These are phyloP conservation scores for Echiichthys vipera DNA, from an alignment of 2,797 vertebrate species.

Conservation along the genomic window DNA sequence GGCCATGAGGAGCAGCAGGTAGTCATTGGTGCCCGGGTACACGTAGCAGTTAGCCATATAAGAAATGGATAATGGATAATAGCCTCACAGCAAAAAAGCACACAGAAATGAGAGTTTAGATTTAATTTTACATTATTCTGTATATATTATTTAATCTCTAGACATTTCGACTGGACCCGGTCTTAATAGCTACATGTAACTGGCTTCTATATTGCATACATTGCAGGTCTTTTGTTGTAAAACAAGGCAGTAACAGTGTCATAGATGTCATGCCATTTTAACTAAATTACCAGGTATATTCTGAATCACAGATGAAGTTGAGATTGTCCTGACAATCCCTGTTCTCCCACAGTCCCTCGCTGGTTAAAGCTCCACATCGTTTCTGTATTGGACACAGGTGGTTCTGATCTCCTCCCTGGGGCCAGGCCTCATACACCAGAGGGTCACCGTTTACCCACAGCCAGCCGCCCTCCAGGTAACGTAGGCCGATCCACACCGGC, in stretches of 20 bases:
- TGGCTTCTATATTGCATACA: not conserved
- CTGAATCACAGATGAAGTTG: constrained; percentile 35
- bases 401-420: not conserved
- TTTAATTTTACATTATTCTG: too few species aligned
- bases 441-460: constrained; percentile 57
- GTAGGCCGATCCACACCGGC: constrained; percentile 66
- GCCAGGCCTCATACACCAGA: constrained; percentile 31
- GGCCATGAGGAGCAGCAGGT: too few species aligned
- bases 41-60: too few species aligned
- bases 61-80: too few species aligned
- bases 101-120: too few species aligned
- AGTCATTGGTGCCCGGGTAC: too few species aligned
- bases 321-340: constrained; percentile 36
- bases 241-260: not conserved
- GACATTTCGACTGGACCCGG: too few species aligned
- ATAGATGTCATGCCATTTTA: not conserved
- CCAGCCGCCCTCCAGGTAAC: constrained; percentile 62
- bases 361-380: constrained; percentile 49
- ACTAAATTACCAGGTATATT: not conserved
- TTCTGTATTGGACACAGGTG: constrained; percentile 34
- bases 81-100: too few species aligned
- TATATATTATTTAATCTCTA: too few species aligned
- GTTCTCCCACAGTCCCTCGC: constrained; percentile 24
- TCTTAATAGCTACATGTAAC: not conserved
- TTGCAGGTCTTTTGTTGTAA: not conserved